These are phyloP conservation scores for Drosophila repleta DNA, from an alignment of 1,140 invertebrate species.

Conservation along the genomic window DNA sequence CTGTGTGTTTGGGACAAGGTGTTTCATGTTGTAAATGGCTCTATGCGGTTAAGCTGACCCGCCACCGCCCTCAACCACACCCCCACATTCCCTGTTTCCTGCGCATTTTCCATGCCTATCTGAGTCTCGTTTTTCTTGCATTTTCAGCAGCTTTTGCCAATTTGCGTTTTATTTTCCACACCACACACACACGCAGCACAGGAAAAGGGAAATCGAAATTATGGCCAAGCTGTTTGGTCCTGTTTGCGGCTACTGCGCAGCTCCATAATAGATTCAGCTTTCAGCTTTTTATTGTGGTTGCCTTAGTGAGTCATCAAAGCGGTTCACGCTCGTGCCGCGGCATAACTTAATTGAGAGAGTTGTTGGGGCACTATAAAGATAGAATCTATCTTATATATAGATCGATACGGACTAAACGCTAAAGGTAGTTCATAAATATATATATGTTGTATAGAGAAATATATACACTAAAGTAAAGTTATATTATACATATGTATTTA, in stretches of 20 bases:
- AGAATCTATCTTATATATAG: neutral
- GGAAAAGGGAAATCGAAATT: constrained; percentile 27
- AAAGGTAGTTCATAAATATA: too few relatives aligned
- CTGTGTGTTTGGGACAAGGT: constrained; percentile 57
- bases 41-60: constrained; percentile 25
- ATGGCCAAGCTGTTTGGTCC: constrained; percentile 28
- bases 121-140: constrained; percentile 7
- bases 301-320: constrained; percentile 59
- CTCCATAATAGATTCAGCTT: constrained; percentile 31
- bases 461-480: too few relatives aligned
- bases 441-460: too few relatives aligned
- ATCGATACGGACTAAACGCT: neutral
- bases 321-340: neutral
- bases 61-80: neutral
- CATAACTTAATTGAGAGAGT: constrained; percentile 29
- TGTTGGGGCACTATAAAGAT: neutral
- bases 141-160: constrained; percentile 26
- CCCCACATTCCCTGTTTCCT: neutral
- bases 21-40: constrained; percentile 64
- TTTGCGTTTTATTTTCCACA: constrained; percentile 47
- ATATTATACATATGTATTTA: too few relatives aligned
- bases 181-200: too few relatives aligned
- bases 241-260: constrained; percentile 67
- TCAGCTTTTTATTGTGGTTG: constrained; percentile 36
- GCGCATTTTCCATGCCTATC: constrained; percentile 18